These are phyloP conservation scores for Drosophila putrida DNA, from an alignment of 2,888 invertebrate genomes.

Conservation along the genomic window DNA sequence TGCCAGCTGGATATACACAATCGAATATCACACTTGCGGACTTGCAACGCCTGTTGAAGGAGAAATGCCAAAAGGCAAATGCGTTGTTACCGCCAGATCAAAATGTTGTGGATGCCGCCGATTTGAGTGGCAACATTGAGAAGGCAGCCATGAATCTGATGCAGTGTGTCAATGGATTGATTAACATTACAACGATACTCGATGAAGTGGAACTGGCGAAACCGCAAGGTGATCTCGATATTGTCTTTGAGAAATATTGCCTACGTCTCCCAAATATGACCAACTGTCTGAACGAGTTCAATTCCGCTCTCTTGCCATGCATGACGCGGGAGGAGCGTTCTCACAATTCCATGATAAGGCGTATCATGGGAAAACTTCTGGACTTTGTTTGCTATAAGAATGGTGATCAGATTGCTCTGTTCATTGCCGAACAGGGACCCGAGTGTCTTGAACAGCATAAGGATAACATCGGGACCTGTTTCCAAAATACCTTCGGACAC, in stretches of 20 bases:
- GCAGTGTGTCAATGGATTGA: conserved; percentile 82
- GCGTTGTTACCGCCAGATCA: conserved; percentile 82
- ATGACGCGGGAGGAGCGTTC: conserved; percentile 87
- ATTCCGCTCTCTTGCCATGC: conserved; percentile 88
- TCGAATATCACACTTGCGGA: conserved; percentile 84
- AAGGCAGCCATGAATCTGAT: conserved; percentile 45
- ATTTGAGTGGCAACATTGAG: conserved; percentile 51
- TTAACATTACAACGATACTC: conserved; percentile 87
- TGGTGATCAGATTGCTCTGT: conserved; percentile 92
- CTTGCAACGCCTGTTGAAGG: conserved; percentile 86
- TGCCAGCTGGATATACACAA: conserved; percentile 59
- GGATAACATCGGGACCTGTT: conserved; percentile 87
- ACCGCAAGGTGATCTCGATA: conserved; percentile 88
- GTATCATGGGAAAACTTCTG: conserved; percentile 86
- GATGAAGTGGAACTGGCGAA: conserved; percentile 90
- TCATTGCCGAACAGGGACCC: conserved; percentile 91
- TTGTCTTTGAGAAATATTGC: conserved; percentile 91
- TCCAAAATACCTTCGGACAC: conserved; percentile 87
- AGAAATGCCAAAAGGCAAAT: conserved; percentile 89
- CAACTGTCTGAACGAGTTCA: conserved; percentile 88
- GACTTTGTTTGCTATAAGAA: conserved; percentile 91
- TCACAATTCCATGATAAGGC: conserved; percentile 88
- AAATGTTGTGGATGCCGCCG: conserved; percentile 32
- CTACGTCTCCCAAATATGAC: conserved; percentile 85
- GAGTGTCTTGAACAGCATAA: conserved; percentile 89